Evolutionary conservation across 2,888 invertebrate species (phyloP), one percentile per base, ranked within the genome.

Genomic region (Cylloceria caligata): DNA sequence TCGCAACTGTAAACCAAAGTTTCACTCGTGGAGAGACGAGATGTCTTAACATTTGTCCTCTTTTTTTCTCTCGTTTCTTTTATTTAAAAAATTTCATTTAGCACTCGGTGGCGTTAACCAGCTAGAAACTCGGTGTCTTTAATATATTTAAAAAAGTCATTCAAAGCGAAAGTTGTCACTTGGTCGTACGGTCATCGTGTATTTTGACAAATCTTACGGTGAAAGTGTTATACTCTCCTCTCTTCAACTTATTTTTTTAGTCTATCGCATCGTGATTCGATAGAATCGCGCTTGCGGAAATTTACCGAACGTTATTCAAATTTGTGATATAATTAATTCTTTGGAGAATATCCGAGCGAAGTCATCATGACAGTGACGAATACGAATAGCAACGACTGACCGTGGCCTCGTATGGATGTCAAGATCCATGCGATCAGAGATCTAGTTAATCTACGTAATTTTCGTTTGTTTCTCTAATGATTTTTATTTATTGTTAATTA

Each of bases 141-240:
- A 19, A 16, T 36, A 49, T 73, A 27, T 36, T 73, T 73, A 64
- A 39, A 73, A 49, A 24, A 73, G 73, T 73, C 49, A 62, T 81
- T 77, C 64, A 27, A 68, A 73, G 81, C 72, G 81, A 81, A 81
- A 81, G 81, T 81, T 69, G 42, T 21, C 21, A 49, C 57, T 24
- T 34, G 45, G 49, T 49, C 16, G 30, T 30, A 30, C 5, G 30
- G 30, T 30, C n/a, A 52, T 49, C 55, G 52, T 16, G 36, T 71
- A 2, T 71, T 72, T 60, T 72, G 34, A 34, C 21, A 39, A 73
- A 39, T n/a, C 57, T 76, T 24, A 11, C 21, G 65, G 78, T 78
- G 81, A 81, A 81, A 81, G 78, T 81, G 6, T 57, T 34, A n/a
- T n/a, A n/a, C n/a, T 49, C 21, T 49, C 2, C 11, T 5, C 6